A percentile compares a stretch with the other conserved stretches of the same genome.
These are phyloP conservation scores for Pocillopora meandrina DNA, from an alignment of 92 coral and sea anemone genomes.

Conservation along the genomic window DNA sequence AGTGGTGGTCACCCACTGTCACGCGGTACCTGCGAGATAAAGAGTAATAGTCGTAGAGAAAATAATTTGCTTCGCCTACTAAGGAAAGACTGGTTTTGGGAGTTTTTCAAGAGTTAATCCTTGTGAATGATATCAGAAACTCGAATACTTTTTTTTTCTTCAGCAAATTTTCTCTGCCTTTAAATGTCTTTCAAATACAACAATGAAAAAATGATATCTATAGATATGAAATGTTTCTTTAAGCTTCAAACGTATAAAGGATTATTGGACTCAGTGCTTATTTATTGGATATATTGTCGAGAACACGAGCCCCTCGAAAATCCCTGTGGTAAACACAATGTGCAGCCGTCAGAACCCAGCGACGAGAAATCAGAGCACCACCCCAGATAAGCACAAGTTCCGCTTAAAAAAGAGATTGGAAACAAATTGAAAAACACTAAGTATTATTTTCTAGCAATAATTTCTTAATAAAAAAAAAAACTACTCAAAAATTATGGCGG, in stretches of 20 bases:
- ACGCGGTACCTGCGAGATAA: conserved; percentile 31
- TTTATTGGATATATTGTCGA: neutral
- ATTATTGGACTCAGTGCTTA: neutral
- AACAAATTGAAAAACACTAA: neutral
- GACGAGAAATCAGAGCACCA: conserved; percentile 51
- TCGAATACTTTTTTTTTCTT: too few species aligned
- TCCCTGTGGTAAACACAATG: conserved; percentile 41
- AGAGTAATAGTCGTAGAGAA: neutral
- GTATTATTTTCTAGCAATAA: neutral
- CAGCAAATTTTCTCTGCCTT: too few species aligned
- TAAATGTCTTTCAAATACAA: too few species aligned
- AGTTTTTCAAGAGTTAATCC: too few species aligned
- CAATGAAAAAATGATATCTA: neutral
- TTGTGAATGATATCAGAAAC: too few species aligned
- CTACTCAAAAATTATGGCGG: too few species aligned
- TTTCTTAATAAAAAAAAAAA: too few species aligned
- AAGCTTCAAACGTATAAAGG: too few species aligned
- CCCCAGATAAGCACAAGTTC: conserved; percentile 34
- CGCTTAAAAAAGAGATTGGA: neutral
- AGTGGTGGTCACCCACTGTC: conserved; percentile 58
- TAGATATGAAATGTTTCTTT: too few species aligned
- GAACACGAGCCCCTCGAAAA: neutral
- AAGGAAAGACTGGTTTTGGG: neutral
- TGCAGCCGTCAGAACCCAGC: conserved; percentile 71
- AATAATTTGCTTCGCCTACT: neutral